Evolutionary conservation across 2,888 invertebrate species (phyloP).

Genomic region (Germaria angustata): DNA sequence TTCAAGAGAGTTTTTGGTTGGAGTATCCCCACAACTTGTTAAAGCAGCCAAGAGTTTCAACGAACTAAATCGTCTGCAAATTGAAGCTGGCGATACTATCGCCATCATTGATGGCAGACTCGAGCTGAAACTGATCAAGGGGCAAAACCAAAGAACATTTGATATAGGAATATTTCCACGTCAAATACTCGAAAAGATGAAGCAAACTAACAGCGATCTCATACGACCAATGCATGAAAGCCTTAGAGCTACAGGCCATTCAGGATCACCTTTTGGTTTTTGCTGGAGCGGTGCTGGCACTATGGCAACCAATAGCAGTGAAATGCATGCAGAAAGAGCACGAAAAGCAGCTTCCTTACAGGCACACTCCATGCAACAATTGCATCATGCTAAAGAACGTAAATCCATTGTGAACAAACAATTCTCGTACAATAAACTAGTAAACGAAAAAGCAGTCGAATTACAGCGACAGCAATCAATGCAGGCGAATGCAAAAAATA

Average conservation of each 20-base stretch:
- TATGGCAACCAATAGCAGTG: conserved; percentile 86
- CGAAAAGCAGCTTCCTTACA: conserved; percentile 78
- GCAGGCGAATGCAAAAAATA: conserved; percentile 32
- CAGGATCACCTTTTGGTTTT: conserved; percentile 87
- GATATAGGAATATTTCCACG: conserved; percentile 93
- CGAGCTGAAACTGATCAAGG: conserved; percentile 96
- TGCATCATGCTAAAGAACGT: conserved; percentile 76
- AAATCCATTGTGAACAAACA: conserved; percentile 83
- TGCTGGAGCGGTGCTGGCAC: conserved; percentile 91
- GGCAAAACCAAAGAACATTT: conserved; percentile 94
- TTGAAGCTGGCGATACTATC: conserved; percentile 91
- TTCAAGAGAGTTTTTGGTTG: conserved; percentile 84
- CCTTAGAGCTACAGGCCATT: conserved; percentile 88
- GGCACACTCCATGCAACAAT: conserved; percentile 64
- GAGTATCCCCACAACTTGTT: conserved; percentile 85
- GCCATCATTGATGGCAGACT: conserved; percentile 93
- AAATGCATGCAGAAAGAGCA: conserved; percentile 77
- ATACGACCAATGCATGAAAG: conserved; percentile 90
- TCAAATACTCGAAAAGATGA: conserved; percentile 85
- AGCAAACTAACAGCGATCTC: conserved; percentile 86
- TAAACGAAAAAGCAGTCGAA: conserved; percentile 83
- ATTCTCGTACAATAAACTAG: conserved; percentile 90
- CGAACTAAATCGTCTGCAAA: conserved; percentile 87
- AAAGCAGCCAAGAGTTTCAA: conserved; percentile 84
- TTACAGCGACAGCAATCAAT: conserved; percentile 68